phyloP scores from a whole-genome alignment of 2,113 vertebrate genomes.

The Brachyhypopomus gauderio region DNA sequence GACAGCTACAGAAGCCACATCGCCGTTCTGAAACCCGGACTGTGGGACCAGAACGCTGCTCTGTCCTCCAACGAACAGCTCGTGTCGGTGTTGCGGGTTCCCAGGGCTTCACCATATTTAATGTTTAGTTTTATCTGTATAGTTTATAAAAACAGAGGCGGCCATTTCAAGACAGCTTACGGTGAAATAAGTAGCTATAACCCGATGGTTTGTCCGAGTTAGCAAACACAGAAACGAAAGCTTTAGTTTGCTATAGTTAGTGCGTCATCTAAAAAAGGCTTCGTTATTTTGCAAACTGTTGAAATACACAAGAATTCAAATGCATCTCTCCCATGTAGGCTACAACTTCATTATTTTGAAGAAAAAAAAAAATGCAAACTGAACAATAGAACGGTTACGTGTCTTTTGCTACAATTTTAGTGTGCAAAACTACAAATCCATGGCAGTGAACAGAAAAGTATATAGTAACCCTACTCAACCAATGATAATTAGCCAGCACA shows the following conservation, averaged over 20 bases:
- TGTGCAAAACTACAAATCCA: not conserved
- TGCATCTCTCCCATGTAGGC: not conserved
- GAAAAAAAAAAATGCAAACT: not conserved
- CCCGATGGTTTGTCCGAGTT: not conserved
- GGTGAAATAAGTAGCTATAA: not conserved
- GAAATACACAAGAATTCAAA: not conserved
- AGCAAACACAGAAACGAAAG: not conserved
- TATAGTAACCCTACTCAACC: slow-evolving; percentile 22
- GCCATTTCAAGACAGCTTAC: too few relatives aligned
- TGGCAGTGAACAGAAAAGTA: not conserved
- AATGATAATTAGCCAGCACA: slow-evolving; percentile 14
- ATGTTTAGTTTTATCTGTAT: not conserved
- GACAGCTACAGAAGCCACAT: too few relatives aligned
- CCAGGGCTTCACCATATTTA: not conserved
- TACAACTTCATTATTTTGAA: not conserved
- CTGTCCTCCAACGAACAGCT: not conserved
- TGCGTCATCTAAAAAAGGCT: not conserved
- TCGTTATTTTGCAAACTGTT: not conserved
- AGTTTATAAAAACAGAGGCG: too few relatives aligned
- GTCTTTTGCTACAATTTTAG: not conserved
- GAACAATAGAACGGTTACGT: too few relatives aligned
- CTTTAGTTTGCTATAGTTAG: not conserved
- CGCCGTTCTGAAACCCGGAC: not conserved
- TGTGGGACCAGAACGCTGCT: not conserved
- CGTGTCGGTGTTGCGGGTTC: not conserved